A percentile compares a stretch with the other conserved stretches of the same genome.
Conservation (phyloP, 2,888 invertebrate genomes). For the Drosophila aldrichi region DNA sequence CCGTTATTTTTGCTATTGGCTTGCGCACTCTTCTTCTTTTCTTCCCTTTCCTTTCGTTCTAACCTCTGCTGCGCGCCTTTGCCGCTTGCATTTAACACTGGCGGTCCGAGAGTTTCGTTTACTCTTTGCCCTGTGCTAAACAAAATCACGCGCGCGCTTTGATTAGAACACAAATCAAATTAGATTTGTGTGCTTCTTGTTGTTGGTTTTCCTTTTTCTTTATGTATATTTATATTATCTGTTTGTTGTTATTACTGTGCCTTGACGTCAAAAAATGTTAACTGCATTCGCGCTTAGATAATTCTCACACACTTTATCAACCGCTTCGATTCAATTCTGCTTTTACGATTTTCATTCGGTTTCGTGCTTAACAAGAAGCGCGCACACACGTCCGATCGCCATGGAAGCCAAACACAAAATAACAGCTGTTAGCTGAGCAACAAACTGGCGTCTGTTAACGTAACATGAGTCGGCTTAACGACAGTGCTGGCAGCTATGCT, state of each 20-base stretch:
- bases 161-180: constrained; percentile 60
- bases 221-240: not conserved
- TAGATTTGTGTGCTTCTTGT: constrained; percentile 21
- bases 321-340: constrained; percentile 18
- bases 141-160: constrained; percentile 66
- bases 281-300: constrained; percentile 42
- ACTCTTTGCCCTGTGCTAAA: constrained; percentile 53
- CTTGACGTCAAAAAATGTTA: constrained; percentile 46
- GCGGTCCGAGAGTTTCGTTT: constrained; percentile 25
- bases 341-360: constrained; percentile 42
- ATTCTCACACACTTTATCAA: constrained; percentile 47
- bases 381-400: constrained; percentile 62
- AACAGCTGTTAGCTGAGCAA: constrained; percentile 34
- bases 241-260: constrained; percentile 14
- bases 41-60: constrained; percentile 21
- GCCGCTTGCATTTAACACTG: constrained; percentile 59
- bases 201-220: not conserved
- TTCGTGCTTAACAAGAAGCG: constrained; percentile 36
- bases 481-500: constrained; percentile 19
- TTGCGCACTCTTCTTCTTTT: constrained; percentile 30
- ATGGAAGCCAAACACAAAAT: constrained; percentile 52
- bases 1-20: constrained; percentile 68
- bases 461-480: constrained; percentile 28
- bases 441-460: constrained; percentile 17
- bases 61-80: constrained; percentile 48